Evolutionary conservation across 2,113 vertebrate species (phyloP).

Genomic region (Noturus placidus): DNA sequence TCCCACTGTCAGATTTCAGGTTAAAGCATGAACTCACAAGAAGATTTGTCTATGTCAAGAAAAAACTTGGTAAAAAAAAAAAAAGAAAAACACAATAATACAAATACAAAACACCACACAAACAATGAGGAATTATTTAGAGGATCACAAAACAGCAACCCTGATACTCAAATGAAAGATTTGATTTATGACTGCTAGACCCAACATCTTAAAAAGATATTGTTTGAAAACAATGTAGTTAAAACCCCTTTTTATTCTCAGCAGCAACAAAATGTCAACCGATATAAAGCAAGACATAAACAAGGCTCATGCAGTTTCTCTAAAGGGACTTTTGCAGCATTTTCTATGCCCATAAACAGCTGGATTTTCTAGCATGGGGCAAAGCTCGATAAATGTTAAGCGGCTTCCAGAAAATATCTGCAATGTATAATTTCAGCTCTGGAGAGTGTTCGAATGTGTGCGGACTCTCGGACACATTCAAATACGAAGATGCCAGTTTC

Average conservation of each 20-base stretch:
- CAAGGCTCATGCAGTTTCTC: background rate
- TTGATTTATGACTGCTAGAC: background rate
- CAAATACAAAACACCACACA: background rate
- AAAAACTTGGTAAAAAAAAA: background rate
- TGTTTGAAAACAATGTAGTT: slow-evolving; percentile 9
- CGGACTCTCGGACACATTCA: background rate
- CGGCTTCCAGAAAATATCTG: background rate
- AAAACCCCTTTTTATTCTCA: background rate
- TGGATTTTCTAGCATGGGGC: background rate
- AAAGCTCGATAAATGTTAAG: slow-evolving; percentile 16
- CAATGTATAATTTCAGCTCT: background rate
- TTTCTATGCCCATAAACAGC: background rate
- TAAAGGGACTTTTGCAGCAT: background rate
- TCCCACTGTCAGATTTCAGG: background rate
- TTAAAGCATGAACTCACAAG: background rate
- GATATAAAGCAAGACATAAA: slow-evolving; percentile 1
- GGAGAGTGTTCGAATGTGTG: background rate
- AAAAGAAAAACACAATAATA: no score
- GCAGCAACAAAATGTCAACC: background rate
- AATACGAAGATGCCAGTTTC: background rate
- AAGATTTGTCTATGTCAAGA: background rate
- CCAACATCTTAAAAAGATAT: background rate
- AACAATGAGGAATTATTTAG: background rate
- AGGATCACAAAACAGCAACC: background rate
- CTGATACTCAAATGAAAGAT: background rate